Base-by-base conservation (phyloP, 2,888 invertebrate species). In the Synanthedon tipuliformis region DNA sequence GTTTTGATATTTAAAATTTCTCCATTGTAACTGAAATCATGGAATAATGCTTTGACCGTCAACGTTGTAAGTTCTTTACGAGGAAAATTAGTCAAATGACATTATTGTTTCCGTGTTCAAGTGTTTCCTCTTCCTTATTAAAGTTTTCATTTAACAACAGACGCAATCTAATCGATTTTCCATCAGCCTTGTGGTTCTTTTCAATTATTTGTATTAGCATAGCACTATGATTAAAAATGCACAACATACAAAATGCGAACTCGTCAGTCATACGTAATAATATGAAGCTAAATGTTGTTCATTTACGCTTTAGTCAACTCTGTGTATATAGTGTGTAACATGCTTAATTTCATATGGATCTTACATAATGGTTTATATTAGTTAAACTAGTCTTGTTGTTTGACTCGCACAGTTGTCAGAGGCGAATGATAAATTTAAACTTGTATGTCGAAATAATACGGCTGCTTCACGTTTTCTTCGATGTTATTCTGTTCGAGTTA, bases 401-500 rank as follows among this genome's bases (percentile, higher is more conserved):
- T 13, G 45, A n/a, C 13, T 49, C 49, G 49, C 55, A 51, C 57
- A 59, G 59, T 61, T 57, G 57, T 61, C 56, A 51, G 51, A 53
- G 40, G 50, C 59, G 55, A 54, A 57, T 57, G 58, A 62, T 61
- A 56, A 63, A 59, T 61, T 60, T 55, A 60, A 59, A 59, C 57
- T 54, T 59, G 55, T 61, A 61, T 68, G 61, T 68, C 59, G 63
- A 69, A 69, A 71, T 61, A 60, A 58, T 59, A 57, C 16, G 13
- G 16, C 16, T n/a, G 40, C 45, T 48, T 53, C 61, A 65, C 59
- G 59, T 68, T 56, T 64, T 65, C 64, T 59, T 51, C 50, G 55
- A 77, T 77, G 75, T 65, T 66, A 76, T 73, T 61, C 48, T 57
- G 54, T 61, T 34, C 64, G 61, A 64, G 70, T 67, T 54, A 57